Conservation (phyloP, 1,140 invertebrate species). For the Parapsyche elsis region DNA sequence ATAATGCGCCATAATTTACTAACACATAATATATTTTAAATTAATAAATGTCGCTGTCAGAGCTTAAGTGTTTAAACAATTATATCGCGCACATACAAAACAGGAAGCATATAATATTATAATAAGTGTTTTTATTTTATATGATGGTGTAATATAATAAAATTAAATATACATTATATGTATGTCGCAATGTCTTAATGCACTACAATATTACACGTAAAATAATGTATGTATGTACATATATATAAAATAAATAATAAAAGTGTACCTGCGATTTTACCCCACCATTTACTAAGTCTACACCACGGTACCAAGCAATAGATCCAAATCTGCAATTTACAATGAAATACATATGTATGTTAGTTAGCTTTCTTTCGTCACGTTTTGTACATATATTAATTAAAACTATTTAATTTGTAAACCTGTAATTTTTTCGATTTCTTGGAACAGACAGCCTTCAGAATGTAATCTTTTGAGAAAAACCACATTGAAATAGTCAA, state of each 20-base stretch:
- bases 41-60: background rate
- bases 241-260: background rate
- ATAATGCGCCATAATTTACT: background rate
- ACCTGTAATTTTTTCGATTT: constrained; percentile 49
- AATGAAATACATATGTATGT: constrained; percentile 12
- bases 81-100: background rate
- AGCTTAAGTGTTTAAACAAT: too few species aligned
- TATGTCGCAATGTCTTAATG: background rate
- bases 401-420: constrained; percentile 5
- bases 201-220: too few species aligned
- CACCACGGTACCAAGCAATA: constrained; percentile 80
- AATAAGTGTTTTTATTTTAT: background rate
- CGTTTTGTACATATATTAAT: background rate
- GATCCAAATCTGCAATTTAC: constrained; percentile 44
- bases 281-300: constrained; percentile 80
- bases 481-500: constrained; percentile 36
- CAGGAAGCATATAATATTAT: background rate
- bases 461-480: constrained; percentile 32
- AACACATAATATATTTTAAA: background rate
- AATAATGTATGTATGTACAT: background rate
- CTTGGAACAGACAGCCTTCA: constrained; percentile 31
- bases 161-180: background rate
- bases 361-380: background rate
- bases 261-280: constrained; percentile 71
- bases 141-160: too few species aligned